These are phyloP conservation scores for Ciona savignyi DNA, from an alignment of 23 tunicate species.

Conservation along the genomic window DNA sequence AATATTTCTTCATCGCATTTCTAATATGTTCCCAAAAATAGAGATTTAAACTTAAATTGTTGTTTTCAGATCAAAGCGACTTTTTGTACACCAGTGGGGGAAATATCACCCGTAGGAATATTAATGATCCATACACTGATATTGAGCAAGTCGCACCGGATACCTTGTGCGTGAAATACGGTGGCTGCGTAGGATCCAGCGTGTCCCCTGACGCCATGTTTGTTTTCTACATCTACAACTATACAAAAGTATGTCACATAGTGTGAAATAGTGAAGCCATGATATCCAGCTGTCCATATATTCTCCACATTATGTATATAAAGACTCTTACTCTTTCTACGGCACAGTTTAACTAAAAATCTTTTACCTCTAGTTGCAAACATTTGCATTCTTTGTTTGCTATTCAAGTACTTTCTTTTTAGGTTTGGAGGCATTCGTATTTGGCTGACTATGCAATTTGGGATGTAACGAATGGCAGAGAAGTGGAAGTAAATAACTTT, in stretches of 20 bases:
- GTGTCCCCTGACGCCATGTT: conserved; percentile 63
- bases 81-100: conserved; percentile 21
- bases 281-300: no score
- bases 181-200: conserved; percentile 10
- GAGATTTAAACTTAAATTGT: no score
- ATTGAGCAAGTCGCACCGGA: conserved; percentile 8
- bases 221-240: conserved; percentile 36
- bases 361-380: no score
- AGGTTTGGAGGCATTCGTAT: conserved; percentile 98
- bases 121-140: conserved; percentile 12
- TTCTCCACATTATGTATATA: no score
- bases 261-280: no score
- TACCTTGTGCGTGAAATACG: conserved; percentile 3
- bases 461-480: conserved; percentile 16
- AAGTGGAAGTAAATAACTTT: conserved; percentile 5
- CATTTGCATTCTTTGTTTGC: no score
- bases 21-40: no score
- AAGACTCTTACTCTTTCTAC: no score
- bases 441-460: conserved; percentile 57
- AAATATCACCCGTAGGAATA: conserved; percentile 7
- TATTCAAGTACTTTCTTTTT: background rate
- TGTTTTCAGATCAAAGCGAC: conserved; percentile 14
- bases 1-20: no score
- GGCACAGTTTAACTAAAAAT: no score
- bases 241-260: conserved; percentile 67